phyloP scores from a whole-genome alignment of 2,888 invertebrate genomes.

The Hymenopus coronatus region DNA sequence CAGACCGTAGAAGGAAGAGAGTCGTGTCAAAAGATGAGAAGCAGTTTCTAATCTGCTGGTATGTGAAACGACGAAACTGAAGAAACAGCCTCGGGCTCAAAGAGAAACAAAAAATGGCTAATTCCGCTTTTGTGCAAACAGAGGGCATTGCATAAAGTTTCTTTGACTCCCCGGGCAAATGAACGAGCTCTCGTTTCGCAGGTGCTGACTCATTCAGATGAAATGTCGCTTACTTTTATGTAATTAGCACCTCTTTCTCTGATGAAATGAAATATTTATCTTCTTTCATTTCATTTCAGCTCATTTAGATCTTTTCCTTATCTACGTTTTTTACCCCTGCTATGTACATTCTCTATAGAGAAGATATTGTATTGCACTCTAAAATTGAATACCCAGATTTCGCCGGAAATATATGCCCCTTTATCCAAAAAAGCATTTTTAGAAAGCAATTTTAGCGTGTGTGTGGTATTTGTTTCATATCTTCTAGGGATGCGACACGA shows the following conservation, averaged over 20 bases:
- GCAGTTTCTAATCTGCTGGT: neutral
- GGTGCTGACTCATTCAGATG: neutral
- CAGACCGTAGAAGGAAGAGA: no score
- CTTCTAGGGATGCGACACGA: no score
- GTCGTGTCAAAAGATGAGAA: neutral
- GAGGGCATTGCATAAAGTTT: neutral
- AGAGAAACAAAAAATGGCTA: neutral
- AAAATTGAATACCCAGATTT: no score
- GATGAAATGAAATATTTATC: neutral
- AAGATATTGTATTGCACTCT: no score
- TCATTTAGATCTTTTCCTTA: neutral
- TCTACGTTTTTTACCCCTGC: no score
- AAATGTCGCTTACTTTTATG: neutral
- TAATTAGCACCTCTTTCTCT: neutral
- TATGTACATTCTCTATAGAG: no score
- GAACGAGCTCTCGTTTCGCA: neutral
- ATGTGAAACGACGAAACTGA: neutral
- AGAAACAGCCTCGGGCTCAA: neutral
- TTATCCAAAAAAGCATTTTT: no score
- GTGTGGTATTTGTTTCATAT: no score
- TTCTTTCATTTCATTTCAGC: neutral
- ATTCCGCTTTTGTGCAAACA: neutral
- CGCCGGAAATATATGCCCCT: no score
- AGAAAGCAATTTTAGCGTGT: no score
- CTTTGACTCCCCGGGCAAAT: neutral